A percentile compares a stretch with the other conserved stretches of the same genome.
Conservation (phyloP, 1,140 invertebrate species). For the Rhyzopertha dominica region DNA sequence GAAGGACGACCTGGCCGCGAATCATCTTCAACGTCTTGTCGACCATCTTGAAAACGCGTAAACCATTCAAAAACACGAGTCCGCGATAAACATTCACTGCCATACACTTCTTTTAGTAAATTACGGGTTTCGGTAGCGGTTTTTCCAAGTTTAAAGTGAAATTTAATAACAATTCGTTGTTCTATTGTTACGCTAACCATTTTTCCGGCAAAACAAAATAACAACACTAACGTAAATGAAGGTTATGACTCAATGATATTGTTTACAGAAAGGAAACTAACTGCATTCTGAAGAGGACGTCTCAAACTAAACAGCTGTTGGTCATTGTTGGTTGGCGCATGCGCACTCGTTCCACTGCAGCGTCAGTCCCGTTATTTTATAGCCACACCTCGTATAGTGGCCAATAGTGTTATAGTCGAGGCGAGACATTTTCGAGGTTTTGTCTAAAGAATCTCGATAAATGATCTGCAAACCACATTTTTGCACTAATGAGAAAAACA, state of each 20-base stretch:
- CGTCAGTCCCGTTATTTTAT: no score
- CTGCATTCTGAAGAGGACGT: no score
- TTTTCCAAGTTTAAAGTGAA: constrained; percentile 10
- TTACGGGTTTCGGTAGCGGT: constrained; percentile 7
- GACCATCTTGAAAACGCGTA: constrained; percentile 25
- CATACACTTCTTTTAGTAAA: constrained; percentile 20
- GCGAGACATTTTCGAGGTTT: no score
- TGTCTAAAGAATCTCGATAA: no score
- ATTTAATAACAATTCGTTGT: constrained; percentile 10
- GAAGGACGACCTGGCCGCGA: constrained; percentile 25
- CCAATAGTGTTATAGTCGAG: no score
- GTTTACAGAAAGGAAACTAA: constrained; percentile 9
- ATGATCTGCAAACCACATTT: no score
- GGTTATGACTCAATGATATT: no score
- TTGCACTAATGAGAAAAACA: no score
- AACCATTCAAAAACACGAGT: constrained; percentile 28
- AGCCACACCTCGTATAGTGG: no score
- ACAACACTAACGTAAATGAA: constrained; percentile 9
- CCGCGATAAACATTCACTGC: constrained; percentile 19
- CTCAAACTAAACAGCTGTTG: no score
- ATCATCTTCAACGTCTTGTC: constrained; percentile 33
- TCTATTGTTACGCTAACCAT: constrained; percentile 12
- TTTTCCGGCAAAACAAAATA: constrained; percentile 13
- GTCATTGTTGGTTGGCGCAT: no score
- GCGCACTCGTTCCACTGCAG: no score